Evolutionary conservation across 2,888 invertebrate species (phyloP).

Genomic region (Ctena decussata): DNA sequence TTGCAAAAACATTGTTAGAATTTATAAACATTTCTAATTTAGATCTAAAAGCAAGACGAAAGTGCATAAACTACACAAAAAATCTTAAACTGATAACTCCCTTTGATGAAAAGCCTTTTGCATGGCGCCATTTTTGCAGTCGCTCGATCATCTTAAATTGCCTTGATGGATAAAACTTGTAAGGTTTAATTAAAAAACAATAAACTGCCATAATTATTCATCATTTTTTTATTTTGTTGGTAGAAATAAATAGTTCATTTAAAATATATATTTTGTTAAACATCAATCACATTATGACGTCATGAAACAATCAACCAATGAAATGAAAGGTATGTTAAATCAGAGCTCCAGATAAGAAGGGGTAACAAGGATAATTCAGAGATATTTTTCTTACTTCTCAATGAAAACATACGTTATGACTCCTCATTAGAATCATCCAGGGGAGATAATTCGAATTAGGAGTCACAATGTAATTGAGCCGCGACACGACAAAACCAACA

Average conservation of each 20-base stretch:
- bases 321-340: background rate
- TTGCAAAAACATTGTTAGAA: background rate
- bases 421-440: no score
- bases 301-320: conserved; percentile 1
- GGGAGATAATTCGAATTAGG: no score
- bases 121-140: background rate
- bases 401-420: no score
- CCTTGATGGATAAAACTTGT: background rate
- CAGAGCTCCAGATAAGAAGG: no score
- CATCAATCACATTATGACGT: conserved; percentile 5
- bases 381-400: no score
- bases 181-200: background rate
- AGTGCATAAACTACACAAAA: background rate
- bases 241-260: conserved; percentile 9
- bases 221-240: background rate
- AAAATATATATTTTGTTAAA: conserved; percentile 3
- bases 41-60: background rate
- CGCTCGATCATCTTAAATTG: background rate
- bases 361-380: no score
- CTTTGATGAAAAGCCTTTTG: background rate
- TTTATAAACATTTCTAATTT: background rate
- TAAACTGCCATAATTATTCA: background rate
- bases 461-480: no score
- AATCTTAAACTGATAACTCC: no score
- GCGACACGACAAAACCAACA: no score